Evolutionary conservation across 2,113 vertebrate genomes (phyloP), one percentile per base, ranked within the genome.

Genomic region (Crotalus viridis): DNA sequence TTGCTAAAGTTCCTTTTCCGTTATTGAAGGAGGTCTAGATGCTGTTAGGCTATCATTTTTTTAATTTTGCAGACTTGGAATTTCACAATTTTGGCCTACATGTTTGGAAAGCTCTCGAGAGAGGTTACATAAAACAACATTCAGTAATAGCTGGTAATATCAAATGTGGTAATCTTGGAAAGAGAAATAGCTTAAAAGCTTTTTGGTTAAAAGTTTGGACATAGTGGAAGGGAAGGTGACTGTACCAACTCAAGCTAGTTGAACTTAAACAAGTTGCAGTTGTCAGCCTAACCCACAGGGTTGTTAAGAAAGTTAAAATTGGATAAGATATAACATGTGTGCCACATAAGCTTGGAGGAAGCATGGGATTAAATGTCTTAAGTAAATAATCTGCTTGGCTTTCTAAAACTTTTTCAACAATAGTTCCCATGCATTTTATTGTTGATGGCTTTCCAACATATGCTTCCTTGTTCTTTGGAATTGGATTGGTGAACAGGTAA

Each of bases 381-480:
- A 85, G 55, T 39, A 57, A 85, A 85, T 22, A 57, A 51, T 87
- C 28, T 92, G n/a, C 51, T 46, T 85, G n/a, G 26, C n/a, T 17
- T 87, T 90, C 51, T 54, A 43, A 39, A 90, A 8, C n/a, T 43
- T 22, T 19, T 10, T 5, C 3, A 57, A 10, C 33, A 59, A 39
- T 51, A n/a, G 74, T 56, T 90, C 26, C 43, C 13, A 0, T 92
- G 64, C 12, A 10, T 56, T 87, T 9, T 61, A 85, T 81, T 46
- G 51, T 56, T 81, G 2, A 28, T n/a, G 2, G 81, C 89, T 94
- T 33, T 94, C 13, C 64, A 56, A 28, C 1, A 1, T 74, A 46
- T 57, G 15, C 10, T 19, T 81, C 86, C 93, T 64, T 90, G 22
- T 90, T 96, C 93, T 94, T 95, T 48, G 15, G 90, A 92, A 55